Conservation (phyloP, 2,113 vertebrate species). For the Pygoscelis antarcticus region DNA sequence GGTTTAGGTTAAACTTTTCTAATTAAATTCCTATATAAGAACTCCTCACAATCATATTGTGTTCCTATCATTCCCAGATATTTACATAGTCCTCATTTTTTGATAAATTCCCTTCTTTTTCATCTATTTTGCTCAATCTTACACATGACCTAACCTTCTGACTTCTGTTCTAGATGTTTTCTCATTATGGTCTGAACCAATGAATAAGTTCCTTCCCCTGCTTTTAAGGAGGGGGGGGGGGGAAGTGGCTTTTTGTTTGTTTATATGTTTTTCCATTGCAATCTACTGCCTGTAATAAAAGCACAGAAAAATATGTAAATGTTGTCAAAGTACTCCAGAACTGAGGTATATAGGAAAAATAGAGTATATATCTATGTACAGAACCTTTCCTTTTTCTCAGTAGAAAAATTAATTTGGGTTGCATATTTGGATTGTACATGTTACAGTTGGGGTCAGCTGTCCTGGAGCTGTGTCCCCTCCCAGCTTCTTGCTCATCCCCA, state of each 20-base stretch:
- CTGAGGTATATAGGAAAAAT: not conserved
- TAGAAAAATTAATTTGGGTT: not conserved
- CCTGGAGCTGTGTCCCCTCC: not conserved
- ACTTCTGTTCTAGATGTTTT: not conserved
- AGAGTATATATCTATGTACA: not conserved
- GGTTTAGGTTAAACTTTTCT: not conserved
- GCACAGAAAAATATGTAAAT: not conserved
- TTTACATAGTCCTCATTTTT: not conserved
- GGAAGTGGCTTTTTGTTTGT: not conserved
- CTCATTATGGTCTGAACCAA: not conserved
- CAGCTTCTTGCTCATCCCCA: not conserved
- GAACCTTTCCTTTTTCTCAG: not conserved
- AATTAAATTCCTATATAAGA: not conserved
- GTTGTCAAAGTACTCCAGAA: not conserved
- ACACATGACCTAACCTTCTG: not conserved
- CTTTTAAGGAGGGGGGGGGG: not conserved
- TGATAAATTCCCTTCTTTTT: not conserved
- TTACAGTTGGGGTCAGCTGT: not conserved
- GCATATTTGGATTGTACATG: not conserved
- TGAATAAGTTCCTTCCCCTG: not conserved
- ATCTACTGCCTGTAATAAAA: not conserved
- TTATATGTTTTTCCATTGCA: not conserved
- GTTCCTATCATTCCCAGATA: not conserved
- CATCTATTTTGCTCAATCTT: not conserved
- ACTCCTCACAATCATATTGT: not conserved